A percentile compares a stretch with the other conserved stretches of the same genome.
phyloP scores from a whole-genome alignment of 2,888 invertebrate species.

The Cordilura impudica region DNA sequence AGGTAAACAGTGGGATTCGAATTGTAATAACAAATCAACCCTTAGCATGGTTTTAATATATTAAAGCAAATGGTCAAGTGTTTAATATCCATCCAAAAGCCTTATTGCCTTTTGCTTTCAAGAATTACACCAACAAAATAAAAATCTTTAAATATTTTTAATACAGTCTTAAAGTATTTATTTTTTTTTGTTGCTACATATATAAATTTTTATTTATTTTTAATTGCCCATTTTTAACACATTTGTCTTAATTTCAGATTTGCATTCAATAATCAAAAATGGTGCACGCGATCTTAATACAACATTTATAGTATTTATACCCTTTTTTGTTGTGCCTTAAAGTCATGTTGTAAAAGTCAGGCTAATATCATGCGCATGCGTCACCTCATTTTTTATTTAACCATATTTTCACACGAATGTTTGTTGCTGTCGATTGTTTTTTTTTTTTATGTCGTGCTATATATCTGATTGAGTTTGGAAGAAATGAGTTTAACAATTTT shows the following conservation, averaged over 20 bases:
- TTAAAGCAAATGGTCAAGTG: neutral
- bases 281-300: constrained; percentile 62
- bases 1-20: constrained; percentile 20
- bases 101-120: too few relatives aligned
- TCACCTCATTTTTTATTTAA: constrained; percentile 46
- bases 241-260: constrained; percentile 63
- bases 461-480: constrained; percentile 55
- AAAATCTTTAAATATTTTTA: too few relatives aligned
- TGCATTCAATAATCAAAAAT: constrained; percentile 62
- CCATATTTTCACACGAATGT: constrained; percentile 59
- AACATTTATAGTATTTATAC: constrained; percentile 61
- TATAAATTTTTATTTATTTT: constrained; percentile 55
- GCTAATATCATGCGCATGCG: constrained; percentile 59
- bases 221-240: constrained; percentile 63
- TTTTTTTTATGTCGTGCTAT: constrained; percentile 56
- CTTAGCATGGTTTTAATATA: constrained; percentile 24
- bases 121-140: too few relatives aligned
- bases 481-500: constrained; percentile 46
- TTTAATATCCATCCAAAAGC: too few relatives aligned
- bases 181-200: too few relatives aligned
- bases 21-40: constrained; percentile 16
- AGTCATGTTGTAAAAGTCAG: constrained; percentile 56
- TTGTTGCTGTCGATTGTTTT: neutral
- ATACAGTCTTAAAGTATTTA: too few relatives aligned
- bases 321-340: constrained; percentile 14